These are phyloP conservation scores for Cisticola juncidis DNA, from an alignment of 2,113 vertebrate genomes.

Conservation along the genomic window DNA sequence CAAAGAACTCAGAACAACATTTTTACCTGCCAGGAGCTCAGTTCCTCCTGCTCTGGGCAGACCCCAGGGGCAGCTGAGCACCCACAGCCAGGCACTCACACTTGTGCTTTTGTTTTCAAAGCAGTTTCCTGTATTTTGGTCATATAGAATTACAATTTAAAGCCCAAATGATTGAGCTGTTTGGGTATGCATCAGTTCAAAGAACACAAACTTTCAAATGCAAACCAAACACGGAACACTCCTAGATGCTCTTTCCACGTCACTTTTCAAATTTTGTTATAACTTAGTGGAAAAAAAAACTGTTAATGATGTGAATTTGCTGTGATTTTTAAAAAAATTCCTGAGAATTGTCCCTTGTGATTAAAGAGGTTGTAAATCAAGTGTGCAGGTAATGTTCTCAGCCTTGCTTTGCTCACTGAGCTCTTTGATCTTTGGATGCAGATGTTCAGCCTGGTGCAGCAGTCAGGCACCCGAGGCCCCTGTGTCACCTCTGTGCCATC, in stretches of 20 bases:
- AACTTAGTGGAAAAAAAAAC: neutral
- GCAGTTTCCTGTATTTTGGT: neutral
- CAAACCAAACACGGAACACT: rapidly evolving
- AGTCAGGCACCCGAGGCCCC: neutral
- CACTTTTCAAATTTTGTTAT: neutral
- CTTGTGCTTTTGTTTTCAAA: neutral
- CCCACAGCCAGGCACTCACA: neutral
- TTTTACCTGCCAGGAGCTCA: neutral
- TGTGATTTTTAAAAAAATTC: neutral
- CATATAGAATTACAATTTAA: neutral
- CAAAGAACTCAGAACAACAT: neutral
- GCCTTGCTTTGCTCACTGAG: neutral
- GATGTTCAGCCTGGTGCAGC: neutral
- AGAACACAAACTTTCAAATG: neutral
- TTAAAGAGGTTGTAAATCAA: constrained; percentile 70
- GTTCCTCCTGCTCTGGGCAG: neutral
- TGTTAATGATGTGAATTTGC: neutral
- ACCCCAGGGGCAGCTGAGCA: neutral
- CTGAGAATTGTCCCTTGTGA: neutral
- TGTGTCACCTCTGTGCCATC: neutral
- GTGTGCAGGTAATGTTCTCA: neutral
- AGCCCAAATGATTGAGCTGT: neutral
- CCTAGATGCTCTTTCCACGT: neutral
- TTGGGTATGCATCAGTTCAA: neutral
- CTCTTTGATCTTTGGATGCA: constrained; percentile 70